A percentile compares a stretch with the other conserved stretches of the same genome.
phyloP scores from a whole-genome alignment of 2,113 vertebrate genomes.

The Gorsachius goisagi region DNA sequence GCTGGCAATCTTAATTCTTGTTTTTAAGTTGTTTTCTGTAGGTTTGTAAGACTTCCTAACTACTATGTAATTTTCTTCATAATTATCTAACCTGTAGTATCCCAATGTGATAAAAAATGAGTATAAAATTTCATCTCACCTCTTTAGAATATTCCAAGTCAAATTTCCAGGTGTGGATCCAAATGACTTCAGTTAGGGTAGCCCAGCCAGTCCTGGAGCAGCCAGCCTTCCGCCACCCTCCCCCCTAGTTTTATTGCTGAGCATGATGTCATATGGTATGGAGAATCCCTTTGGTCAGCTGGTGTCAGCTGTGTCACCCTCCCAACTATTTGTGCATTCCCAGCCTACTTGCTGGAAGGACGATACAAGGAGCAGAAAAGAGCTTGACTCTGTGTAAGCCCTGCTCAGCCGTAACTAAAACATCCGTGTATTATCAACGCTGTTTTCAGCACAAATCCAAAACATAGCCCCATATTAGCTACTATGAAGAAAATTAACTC shows the following conservation, averaged over 20 bases:
- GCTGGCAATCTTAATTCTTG: neutral
- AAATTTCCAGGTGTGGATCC: neutral
- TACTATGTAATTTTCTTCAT: neutral
- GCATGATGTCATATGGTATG: neutral
- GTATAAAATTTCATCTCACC: neutral
- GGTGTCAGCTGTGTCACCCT: neutral
- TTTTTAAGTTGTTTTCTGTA: neutral
- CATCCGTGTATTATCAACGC: neutral
- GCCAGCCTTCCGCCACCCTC: neutral
- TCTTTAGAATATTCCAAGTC: neutral
- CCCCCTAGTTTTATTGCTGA: neutral
- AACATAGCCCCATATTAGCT: neutral
- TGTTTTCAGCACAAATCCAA: neutral
- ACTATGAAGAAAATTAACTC: neutral
- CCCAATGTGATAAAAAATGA: neutral
- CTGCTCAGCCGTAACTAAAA: neutral
- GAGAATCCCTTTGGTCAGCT: neutral
- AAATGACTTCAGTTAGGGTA: neutral
- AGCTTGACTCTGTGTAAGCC: neutral
- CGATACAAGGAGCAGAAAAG: neutral
- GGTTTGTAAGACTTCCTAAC: neutral
- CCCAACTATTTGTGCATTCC: neutral
- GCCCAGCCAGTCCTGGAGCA: neutral
- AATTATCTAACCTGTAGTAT: neutral
- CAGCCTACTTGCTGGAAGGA: neutral